Evolutionary conservation across 2,113 vertebrate species (phyloP).

Genomic region (Phasianus colchicus): DNA sequence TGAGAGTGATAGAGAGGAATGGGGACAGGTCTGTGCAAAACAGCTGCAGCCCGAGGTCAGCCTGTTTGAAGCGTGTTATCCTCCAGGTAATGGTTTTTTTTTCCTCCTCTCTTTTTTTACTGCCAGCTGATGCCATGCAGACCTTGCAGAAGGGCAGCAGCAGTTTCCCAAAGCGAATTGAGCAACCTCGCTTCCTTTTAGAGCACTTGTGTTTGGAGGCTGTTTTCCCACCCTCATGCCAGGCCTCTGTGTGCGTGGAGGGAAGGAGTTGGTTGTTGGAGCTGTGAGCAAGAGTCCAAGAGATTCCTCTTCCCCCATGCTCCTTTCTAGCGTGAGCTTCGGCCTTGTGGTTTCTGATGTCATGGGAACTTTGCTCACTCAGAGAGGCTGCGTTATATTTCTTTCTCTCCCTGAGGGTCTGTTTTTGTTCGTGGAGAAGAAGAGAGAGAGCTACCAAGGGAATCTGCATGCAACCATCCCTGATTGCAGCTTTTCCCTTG

Average conservation of each 20-base stretch:
- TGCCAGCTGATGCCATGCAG: neutral
- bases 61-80: neutral
- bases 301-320: constrained; percentile 55
- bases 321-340: constrained; percentile 44
- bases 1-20: rapidly evolving
- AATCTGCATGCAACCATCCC: constrained; percentile 16
- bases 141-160: constrained; percentile 6
- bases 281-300: neutral
- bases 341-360: constrained; percentile 67
- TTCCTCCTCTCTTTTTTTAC: neutral
- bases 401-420: constrained; percentile 46
- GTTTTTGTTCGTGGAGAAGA: constrained; percentile 42
- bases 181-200: neutral
- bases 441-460: neutral
- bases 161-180: neutral
- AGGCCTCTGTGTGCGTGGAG: neutral
- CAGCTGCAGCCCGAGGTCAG: neutral
- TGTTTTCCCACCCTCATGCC: constrained; percentile 10
- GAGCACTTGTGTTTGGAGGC: neutral
- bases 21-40: neutral
- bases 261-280: neutral
- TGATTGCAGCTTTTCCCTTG: neutral
- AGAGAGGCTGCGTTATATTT: constrained; percentile 34
- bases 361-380: constrained; percentile 40
- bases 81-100: neutral